These are phyloP conservation scores for Calypte anna DNA, from an alignment of 2,113 vertebrate species.

Conservation along the genomic window DNA sequence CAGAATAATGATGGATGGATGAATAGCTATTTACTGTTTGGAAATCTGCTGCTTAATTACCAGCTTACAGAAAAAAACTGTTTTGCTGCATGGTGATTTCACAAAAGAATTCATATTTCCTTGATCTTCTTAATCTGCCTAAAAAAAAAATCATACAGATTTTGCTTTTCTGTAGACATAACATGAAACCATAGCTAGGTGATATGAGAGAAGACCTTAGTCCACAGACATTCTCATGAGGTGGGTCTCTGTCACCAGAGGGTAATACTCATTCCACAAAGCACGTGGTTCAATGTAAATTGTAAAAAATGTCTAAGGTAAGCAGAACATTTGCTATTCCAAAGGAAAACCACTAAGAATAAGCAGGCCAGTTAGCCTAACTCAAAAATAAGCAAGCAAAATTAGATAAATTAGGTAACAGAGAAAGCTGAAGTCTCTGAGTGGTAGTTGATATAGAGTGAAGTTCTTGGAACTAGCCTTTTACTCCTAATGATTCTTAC, in stretches of 20 bases:
- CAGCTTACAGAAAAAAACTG: background rate
- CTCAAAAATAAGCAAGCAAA: background rate
- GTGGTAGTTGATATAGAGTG: background rate
- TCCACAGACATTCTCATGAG: background rate
- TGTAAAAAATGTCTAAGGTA: background rate
- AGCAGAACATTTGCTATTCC: background rate
- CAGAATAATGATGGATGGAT: background rate
- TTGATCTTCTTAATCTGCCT: background rate
- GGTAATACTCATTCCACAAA: background rate
- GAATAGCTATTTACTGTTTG: background rate
- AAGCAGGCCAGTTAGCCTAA: background rate
- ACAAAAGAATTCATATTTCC: background rate
- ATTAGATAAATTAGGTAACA: background rate
- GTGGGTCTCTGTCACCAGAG: background rate
- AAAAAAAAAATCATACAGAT: background rate
- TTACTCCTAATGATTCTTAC: background rate
- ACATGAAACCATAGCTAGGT: background rate
- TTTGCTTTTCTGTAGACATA: background rate
- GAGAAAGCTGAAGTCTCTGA: background rate
- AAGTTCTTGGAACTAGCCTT: background rate
- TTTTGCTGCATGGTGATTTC: background rate
- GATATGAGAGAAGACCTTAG: fast-evolving
- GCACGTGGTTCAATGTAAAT: fast-evolving
- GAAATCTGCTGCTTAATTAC: background rate
- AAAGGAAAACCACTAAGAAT: background rate